Evolutionary conservation across 2,888 invertebrate genomes (phyloP).

Genomic region (Tryphoninae sp.): DNA sequence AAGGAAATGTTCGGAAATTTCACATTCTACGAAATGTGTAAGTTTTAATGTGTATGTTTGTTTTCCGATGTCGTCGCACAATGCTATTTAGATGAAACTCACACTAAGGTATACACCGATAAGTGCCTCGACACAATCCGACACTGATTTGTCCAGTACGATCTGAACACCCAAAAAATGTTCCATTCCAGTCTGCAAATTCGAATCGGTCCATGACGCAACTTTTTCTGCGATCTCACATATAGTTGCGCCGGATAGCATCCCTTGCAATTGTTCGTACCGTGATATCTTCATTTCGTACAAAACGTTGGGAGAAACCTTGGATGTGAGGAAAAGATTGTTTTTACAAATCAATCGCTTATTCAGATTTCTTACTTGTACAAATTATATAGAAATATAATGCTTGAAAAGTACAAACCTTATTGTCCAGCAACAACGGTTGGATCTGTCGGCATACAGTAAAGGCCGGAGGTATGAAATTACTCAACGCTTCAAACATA

Average conservation of each 20-base stretch:
- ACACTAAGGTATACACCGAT: conserved; percentile 88
- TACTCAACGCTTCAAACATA: conserved; percentile 86
- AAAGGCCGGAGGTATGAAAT: conserved; percentile 92
- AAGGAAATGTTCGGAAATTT: too few species aligned
- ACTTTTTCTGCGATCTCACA: conserved; percentile 74
- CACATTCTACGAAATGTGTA: too few species aligned
- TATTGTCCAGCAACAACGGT: conserved; percentile 75
- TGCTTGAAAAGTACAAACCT: conserved; percentile 66
- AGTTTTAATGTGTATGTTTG: too few species aligned
- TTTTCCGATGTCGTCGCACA: not conserved
- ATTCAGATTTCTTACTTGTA: conserved; percentile 1
- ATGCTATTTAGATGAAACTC: conserved; percentile 58
- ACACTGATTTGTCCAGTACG: conserved; percentile 86
- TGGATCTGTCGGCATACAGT: conserved; percentile 83
- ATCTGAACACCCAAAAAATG: conserved; percentile 82
- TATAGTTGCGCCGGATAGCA: conserved; percentile 76
- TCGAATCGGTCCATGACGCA: conserved; percentile 74
- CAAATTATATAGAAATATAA: not conserved
- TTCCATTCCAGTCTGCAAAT: conserved; percentile 81
- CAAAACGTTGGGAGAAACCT: conserved; percentile 82
- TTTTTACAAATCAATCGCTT: conserved; percentile 70
- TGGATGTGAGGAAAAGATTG: conserved; percentile 60
- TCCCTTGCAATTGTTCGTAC: conserved; percentile 81
- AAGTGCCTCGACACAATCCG: conserved; percentile 93
- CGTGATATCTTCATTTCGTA: conserved; percentile 81